Percentiles rank a stretch among this genome's conserved stretches.
Conservation (phyloP, 2,113 vertebrate genomes). For the Smithornis capensis region DNA sequence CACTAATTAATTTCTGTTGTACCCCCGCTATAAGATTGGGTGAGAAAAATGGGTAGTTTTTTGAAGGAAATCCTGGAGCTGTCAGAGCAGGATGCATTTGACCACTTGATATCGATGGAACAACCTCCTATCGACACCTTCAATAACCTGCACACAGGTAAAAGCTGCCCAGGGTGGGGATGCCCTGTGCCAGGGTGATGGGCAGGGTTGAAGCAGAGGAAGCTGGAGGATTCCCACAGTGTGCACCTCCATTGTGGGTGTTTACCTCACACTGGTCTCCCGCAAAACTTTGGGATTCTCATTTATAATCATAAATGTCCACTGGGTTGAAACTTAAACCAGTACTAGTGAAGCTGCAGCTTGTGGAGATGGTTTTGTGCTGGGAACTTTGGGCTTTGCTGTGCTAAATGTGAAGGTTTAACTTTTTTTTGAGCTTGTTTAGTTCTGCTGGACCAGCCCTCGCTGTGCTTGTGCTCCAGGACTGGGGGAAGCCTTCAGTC, state of each 20-base stretch:
- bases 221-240: accelerated
- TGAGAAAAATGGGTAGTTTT: neutral
- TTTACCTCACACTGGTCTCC: accelerated
- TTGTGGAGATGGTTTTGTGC: accelerated
- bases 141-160: neutral
- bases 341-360: accelerated
- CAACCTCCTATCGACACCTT: accelerated
- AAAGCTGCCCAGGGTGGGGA: neutral
- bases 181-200: neutral
- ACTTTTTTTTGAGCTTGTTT: accelerated
- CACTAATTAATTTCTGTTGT: neutral
- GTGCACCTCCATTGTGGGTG: accelerated
- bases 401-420: accelerated
- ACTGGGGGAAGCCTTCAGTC: accelerated
- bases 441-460: neutral
- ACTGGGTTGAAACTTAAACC: accelerated
- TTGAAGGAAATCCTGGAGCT: neutral
- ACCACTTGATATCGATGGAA: neutral
- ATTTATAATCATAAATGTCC: neutral
- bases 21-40: accelerated
- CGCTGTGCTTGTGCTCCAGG: accelerated
- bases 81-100: neutral
- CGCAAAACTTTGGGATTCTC: accelerated
- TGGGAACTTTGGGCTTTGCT: accelerated
- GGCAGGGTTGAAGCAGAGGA: neutral